Percentiles rank a stretch among this genome's conserved stretches.
Evolutionary conservation across 2,113 vertebrate genomes (phyloP).

Genomic region (Cebidichthys violaceus): DNA sequence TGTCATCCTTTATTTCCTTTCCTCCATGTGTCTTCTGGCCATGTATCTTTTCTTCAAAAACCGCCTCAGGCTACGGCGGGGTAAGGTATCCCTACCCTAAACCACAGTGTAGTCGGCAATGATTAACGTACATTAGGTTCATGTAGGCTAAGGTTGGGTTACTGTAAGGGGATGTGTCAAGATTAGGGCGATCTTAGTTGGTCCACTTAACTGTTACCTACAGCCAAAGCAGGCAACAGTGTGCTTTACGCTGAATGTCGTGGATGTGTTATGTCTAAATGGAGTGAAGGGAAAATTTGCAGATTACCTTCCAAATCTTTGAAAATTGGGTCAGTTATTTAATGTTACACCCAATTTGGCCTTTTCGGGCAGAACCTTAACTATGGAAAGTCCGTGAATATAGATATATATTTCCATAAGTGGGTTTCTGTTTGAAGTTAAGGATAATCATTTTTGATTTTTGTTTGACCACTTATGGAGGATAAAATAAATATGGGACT

Average conservation of each 20-base stretch:
- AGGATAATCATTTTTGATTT: conserved; percentile 1
- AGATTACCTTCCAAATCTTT: background rate
- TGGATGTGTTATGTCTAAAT: background rate
- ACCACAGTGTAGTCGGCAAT: background rate
- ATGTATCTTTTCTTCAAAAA: conserved; percentile 91
- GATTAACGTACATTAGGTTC: conserved; percentile 25
- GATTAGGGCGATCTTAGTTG: conserved; percentile 34
- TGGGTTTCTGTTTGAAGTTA: conserved; percentile 15
- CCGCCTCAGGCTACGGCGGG: conserved; percentile 78
- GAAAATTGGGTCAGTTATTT: background rate
- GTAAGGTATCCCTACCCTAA: conserved; percentile 74
- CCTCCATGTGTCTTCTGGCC: conserved; percentile 88
- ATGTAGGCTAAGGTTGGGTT: conserved; percentile 15
- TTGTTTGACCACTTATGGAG: conserved; percentile 53
- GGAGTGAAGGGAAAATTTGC: conserved; percentile 1
- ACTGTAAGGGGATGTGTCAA: conserved; percentile 40
- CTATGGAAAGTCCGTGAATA: conserved; percentile 25
- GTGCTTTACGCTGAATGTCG: background rate
- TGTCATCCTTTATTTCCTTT: conserved; percentile 89
- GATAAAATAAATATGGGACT: conserved; percentile 10
- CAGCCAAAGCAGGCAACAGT: background rate
- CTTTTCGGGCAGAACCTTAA: background rate
- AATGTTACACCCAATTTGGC: background rate
- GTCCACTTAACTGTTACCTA: conserved; percentile 46
- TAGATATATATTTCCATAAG: conserved; percentile 22